Conservation (phyloP, 2,113 vertebrate species). For the Vombatus ursinus region DNA sequence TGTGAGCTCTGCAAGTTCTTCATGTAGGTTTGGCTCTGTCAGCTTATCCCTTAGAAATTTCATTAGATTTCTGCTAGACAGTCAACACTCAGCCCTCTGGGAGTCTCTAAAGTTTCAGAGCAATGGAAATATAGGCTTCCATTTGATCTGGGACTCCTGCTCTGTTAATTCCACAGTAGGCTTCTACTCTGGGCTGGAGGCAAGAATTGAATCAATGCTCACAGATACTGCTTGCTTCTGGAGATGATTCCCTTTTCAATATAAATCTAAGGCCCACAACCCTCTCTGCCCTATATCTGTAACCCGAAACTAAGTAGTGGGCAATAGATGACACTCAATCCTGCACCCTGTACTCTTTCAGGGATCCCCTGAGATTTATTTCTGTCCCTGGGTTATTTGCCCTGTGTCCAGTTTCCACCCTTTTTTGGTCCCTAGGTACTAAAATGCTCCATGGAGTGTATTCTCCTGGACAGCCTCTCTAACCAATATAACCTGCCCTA, state of each 20-base stretch:
- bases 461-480: not conserved
- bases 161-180: not conserved
- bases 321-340: not conserved
- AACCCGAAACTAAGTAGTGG: not conserved
- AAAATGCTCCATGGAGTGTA: not conserved
- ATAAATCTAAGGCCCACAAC: not conserved
- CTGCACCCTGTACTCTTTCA: not conserved
- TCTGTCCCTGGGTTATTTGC: too few species aligned
- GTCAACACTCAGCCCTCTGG: not conserved
- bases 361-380: not conserved
- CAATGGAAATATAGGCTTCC: too few species aligned
- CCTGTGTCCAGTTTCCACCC: not conserved
- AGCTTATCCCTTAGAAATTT: not conserved
- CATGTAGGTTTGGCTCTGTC: not conserved
- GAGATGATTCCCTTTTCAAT: not conserved
- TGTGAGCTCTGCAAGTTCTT: not conserved
- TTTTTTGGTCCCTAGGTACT: not conserved
- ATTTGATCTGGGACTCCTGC: not conserved
- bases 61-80: not conserved
- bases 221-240: not conserved
- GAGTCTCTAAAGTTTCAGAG: not conserved
- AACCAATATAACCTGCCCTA: not conserved
- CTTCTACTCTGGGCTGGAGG: not conserved
- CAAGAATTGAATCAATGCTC: not conserved
- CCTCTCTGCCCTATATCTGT: not conserved